Evolutionary conservation across 2,113 vertebrate species (phyloP), one percentile per base, ranked within the genome.

Genomic region (Microtus richardsoni): DNA sequence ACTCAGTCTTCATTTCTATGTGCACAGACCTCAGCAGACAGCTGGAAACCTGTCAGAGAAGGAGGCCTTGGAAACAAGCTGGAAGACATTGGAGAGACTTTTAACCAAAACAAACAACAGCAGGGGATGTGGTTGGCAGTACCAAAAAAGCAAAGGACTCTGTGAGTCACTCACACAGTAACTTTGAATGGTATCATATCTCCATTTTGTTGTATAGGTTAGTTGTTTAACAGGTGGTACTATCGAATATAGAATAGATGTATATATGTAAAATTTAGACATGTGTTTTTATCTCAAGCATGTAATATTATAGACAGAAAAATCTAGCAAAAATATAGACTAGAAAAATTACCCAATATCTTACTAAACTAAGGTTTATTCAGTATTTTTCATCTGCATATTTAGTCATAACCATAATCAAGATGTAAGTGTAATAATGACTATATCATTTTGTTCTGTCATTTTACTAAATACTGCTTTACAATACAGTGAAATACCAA

Each of bases 41-140:
- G 77, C 73, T 97, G 95, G 93, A 97, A 95, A 94, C 73, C n/a
- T 92, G 97, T 91, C 93, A 97, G 68, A 78, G 73, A 95, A 75
- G 0, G 5, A 96, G 41, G 91, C 44, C 95, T 97, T 97, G 89
- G 95, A 96, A 96, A 89, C 89, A 89, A 96, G 70, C 64, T 97
- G 89, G 93, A 96, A 96, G 97, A 97, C 41, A 97, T 10, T 87
- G 82, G 84, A 94, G 73, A 95, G 73, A 98, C 44, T 89, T 92
- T 92, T 91, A 93, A 96, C 95, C 89, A 95, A 97, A 95, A 93
- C 80, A 97, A 97, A 94, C 71, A 93, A 39, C 88, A 96, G 93
- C 47, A 97, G 68, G 86, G 94, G 97, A 95, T 95, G 88, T 94
- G 92, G 91, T 88, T 97, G 87, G 84, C 80, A 95, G 88, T 80